These are phyloP conservation scores for Xiphorhynchus erythropygius DNA, from an alignment of 2,797 vertebrate species.

Conservation along the genomic window DNA sequence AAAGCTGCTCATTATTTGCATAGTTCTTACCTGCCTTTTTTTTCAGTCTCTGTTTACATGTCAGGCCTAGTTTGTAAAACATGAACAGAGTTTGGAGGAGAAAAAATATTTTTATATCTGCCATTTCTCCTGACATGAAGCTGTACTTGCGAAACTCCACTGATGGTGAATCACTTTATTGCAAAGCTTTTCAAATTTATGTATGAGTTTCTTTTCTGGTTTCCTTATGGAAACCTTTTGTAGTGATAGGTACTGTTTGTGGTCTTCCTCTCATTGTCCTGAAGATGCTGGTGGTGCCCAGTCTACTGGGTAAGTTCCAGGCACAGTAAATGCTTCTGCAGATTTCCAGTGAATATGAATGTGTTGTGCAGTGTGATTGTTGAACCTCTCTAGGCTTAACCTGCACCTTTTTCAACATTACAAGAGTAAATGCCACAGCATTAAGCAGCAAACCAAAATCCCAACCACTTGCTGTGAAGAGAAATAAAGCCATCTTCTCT, in stretches of 20 bases:
- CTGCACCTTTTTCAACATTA: not conserved
- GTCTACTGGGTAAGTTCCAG: rapidly evolving
- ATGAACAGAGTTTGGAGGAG: conserved; percentile 20
- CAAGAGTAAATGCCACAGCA: not conserved
- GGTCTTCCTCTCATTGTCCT: not conserved
- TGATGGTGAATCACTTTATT: not conserved
- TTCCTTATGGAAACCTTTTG: not conserved
- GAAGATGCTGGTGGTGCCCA: not conserved
- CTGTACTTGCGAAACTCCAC: not conserved
- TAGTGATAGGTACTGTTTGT: not conserved
- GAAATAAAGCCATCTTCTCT: not conserved
- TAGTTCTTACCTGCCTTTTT: conserved; percentile 47
- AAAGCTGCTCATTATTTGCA: conserved; percentile 19
- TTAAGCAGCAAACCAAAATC: not conserved
- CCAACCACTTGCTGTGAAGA: not conserved
- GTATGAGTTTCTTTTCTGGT: not conserved
- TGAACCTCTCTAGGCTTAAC: not conserved
- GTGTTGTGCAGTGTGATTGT: not conserved
- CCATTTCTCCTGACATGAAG: not conserved
- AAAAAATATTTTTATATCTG: conserved; percentile 33
- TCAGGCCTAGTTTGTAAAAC: conserved; percentile 75
- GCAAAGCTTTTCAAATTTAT: not conserved
- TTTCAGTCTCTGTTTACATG: conserved; percentile 48
- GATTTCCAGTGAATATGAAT: not conserved
- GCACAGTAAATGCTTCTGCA: not conserved